phyloP scores from a whole-genome alignment of 1,140 invertebrate genomes.

The Zaprionus capensis region DNA sequence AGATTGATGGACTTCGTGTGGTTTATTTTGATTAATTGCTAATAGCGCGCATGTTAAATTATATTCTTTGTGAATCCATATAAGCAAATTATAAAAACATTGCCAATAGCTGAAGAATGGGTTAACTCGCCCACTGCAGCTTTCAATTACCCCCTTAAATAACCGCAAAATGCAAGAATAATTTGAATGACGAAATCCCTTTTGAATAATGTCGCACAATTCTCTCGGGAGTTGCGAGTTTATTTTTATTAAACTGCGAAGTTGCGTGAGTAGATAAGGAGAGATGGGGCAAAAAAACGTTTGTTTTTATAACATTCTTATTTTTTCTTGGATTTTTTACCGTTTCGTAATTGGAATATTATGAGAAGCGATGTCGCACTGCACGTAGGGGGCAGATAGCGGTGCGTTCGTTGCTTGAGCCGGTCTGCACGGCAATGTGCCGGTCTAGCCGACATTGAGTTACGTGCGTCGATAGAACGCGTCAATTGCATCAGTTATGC shows the following conservation, averaged over 20 bases:
- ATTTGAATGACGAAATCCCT: neutral
- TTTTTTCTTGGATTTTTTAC: neutral
- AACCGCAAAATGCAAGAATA: neutral
- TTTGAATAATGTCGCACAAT: neutral
- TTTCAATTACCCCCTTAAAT: neutral
- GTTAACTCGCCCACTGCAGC: too few relatives aligned
- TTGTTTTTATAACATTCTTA: slow-evolving; percentile 2
- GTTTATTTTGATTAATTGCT: neutral
- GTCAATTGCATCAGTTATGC: slow-evolving; percentile 1
- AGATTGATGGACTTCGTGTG: slow-evolving; percentile 1
- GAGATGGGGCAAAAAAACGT: neutral
- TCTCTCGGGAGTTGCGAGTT: neutral
- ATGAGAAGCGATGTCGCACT: neutral
- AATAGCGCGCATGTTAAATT: too few relatives aligned
- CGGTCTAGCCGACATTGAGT: slow-evolving; percentile 17
- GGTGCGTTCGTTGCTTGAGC: neutral
- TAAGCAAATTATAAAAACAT: neutral
- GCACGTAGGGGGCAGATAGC: slow-evolving; percentile 1
- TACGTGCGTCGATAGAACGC: slow-evolving; percentile 36
- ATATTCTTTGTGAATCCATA: neutral
- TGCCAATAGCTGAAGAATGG: neutral
- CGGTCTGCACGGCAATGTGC: slow-evolving; percentile 11
- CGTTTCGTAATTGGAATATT: neutral
- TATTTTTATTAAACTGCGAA: neutral
- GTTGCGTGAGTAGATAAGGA: neutral